phyloP scores from a whole-genome alignment of 2,797 vertebrate genomes.

The Pipistrellus kuhlii region DNA sequence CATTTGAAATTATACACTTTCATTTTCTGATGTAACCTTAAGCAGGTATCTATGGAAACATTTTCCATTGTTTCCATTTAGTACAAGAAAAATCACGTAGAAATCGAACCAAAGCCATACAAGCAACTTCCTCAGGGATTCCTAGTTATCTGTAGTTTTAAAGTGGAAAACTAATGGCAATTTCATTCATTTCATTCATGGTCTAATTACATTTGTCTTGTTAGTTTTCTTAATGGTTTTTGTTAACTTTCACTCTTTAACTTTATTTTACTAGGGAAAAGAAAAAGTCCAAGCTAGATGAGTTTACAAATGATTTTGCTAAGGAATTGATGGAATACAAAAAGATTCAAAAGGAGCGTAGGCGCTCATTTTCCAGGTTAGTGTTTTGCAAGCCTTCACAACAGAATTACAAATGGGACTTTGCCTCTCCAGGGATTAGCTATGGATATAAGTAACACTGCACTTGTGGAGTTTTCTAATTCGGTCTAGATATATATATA shows the following conservation, averaged over 20 bases:
- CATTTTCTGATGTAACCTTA: slow-evolving; percentile 82
- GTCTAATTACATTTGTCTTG: slow-evolving; percentile 87
- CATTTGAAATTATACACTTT: slow-evolving; percentile 75
- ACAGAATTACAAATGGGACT: slow-evolving; percentile 88
- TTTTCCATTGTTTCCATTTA: slow-evolving; percentile 78
- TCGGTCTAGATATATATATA: slow-evolving; percentile 75
- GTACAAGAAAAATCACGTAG: slow-evolving; percentile 82
- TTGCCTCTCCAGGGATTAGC: slow-evolving; percentile 85
- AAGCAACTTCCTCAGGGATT: slow-evolving; percentile 84
- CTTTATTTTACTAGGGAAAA: slow-evolving; percentile 93
- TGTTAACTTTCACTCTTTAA: slow-evolving; percentile 87
- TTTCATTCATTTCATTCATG: slow-evolving; percentile 87
- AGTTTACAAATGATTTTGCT: slow-evolving; percentile 99
- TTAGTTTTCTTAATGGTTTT: slow-evolving; percentile 88
- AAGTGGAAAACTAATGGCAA: slow-evolving; percentile 85
- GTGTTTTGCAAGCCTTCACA: slow-evolving; percentile 88
- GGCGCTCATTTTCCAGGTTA: slow-evolving; percentile 98
- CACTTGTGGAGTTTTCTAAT: slow-evolving; percentile 64
- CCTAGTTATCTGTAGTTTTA: slow-evolving; percentile 83
- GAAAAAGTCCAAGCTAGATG: slow-evolving; percentile 97
- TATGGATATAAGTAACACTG: slow-evolving; percentile 80
- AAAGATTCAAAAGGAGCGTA: slow-evolving; percentile 97
- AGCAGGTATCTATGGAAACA: slow-evolving; percentile 81
- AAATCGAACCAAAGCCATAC: slow-evolving; percentile 83
- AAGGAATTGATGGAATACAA: slow-evolving; percentile 99